phyloP scores from a whole-genome alignment of 2,113 vertebrate genomes.

The Alosa alosa region DNA sequence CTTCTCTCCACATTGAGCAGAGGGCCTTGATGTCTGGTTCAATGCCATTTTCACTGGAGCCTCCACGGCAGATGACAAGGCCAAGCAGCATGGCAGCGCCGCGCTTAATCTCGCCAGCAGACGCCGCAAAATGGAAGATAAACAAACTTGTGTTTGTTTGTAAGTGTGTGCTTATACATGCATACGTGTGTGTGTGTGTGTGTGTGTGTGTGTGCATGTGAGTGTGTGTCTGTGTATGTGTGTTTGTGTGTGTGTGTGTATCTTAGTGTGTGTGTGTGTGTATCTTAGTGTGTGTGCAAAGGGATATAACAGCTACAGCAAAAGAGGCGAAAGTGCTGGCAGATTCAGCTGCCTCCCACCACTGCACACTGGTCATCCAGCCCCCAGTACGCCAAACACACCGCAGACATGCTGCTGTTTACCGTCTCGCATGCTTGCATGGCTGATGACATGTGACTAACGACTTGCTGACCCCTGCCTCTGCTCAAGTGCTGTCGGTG shows the following conservation, averaged over 20 bases:
- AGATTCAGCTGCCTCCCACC: background rate
- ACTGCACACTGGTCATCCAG: background rate
- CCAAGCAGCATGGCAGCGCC: constrained; percentile 49
- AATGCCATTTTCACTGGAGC: constrained; percentile 53
- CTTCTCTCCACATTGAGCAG: constrained; percentile 39
- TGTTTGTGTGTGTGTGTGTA: background rate
- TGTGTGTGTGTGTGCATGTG: background rate
- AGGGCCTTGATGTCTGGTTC: constrained; percentile 51
- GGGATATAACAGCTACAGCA: background rate
- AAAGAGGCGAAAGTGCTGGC: background rate
- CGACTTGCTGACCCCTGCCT: background rate
- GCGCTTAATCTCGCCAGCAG: constrained; percentile 60
- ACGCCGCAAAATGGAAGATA: constrained; percentile 55
- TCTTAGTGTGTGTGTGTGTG: no score
- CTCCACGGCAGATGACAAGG: constrained; percentile 51
- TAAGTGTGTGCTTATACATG: background rate
- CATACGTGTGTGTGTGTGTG: background rate
- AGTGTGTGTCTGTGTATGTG: background rate
- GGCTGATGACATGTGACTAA: constrained; percentile 12
- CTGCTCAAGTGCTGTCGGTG: background rate
- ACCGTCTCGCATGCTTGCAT: background rate
- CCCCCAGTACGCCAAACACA: background rate
- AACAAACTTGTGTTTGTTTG: constrained; percentile 41
- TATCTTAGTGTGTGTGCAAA: background rate
- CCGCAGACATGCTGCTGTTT: background rate